Evolutionary conservation across 2,888 invertebrate genomes (phyloP).

Genomic region (Isoperla grammatica): DNA sequence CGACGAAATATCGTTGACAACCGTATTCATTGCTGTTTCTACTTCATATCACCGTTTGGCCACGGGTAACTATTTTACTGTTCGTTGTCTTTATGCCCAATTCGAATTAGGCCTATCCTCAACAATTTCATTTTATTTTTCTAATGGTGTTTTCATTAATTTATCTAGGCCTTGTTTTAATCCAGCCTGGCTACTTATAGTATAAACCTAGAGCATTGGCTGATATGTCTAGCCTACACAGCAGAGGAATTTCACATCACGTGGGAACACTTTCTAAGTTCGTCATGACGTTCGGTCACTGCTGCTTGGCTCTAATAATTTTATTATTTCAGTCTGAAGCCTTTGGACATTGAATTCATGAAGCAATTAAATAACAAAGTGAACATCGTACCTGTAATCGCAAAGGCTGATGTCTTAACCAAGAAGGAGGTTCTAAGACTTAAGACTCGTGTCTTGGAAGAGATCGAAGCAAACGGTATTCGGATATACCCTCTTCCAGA

Average conservation of each 20-base stretch:
- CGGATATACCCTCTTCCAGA: constrained; percentile 94
- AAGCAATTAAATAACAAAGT: constrained; percentile 93
- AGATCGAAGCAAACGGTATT: constrained; percentile 85
- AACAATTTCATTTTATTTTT: background rate
- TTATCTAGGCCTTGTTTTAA: background rate
- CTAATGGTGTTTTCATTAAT: background rate
- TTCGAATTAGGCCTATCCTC: background rate
- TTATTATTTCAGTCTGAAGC: constrained; percentile 65
- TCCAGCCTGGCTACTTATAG: no score
- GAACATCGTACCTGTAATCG: constrained; percentile 96
- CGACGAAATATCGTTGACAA: constrained; percentile 95
- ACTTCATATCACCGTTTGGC: constrained; percentile 95
- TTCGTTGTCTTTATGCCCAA: background rate
- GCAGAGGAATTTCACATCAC: no score
- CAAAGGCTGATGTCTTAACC: constrained; percentile 92
- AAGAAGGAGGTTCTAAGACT: constrained; percentile 84
- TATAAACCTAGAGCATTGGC: no score
- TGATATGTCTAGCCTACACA: no score
- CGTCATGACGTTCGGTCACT: no score
- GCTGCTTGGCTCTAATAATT: no score
- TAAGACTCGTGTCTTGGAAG: constrained; percentile 82
- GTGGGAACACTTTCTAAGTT: no score
- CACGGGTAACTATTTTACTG: constrained; percentile 67
- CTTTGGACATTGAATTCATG: constrained; percentile 93
- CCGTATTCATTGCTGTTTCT: constrained; percentile 95